Evolutionary conservation across 2,888 invertebrate genomes (phyloP), one percentile per base, ranked within the genome.

Genomic region (Apoderus coryli): DNA sequence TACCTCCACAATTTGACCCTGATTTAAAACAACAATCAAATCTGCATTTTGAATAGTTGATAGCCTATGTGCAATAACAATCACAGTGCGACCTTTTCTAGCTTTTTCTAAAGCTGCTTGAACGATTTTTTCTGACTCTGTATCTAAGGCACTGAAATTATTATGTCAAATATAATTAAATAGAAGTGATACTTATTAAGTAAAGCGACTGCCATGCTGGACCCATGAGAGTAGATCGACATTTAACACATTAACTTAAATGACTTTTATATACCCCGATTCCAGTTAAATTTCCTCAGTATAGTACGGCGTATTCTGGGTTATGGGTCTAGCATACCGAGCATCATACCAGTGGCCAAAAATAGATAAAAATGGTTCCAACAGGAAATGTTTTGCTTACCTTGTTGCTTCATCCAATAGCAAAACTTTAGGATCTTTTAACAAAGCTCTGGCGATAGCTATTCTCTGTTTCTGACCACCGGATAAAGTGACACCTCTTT

Each of bases 381-480:
- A n/a, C n/a, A n/a, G n/a, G n/a, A n/a, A n/a, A n/a, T n/a, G n/a
- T n/a, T n/a, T n/a, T n/a, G 26, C 14, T 31, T 50, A 82, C 85
- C 85, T 85, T 2, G 95, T 95, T 9, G 95, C 93, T 61, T 95
- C 95, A 55, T 95, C 95, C 34, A 95, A 57, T 48, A 90, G 76
- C 27, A 95, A 63, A 33, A 90, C 68, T 2, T 78, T 72, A 0
- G 95, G 93, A 52, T 88, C 75, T 56, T 93, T 95, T 1, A 96
- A 60, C 23, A 95, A 65, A 0, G 95, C 95, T 32, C 95, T 61
- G 0, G 95, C 95, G 38, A 96, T 93, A 1, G 93, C 93, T 37
- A 95, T 80, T 41, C 95, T 64, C 53, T 95, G 93, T 43, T 90
- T 84, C 58, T 93, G 93, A 0, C 95, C 95, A 1, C 95, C 93